A percentile compares a stretch with the other conserved stretches of the same genome.
Evolutionary conservation across 2,888 invertebrate species (phyloP).

Genomic region (Perizoma affinitatum): DNA sequence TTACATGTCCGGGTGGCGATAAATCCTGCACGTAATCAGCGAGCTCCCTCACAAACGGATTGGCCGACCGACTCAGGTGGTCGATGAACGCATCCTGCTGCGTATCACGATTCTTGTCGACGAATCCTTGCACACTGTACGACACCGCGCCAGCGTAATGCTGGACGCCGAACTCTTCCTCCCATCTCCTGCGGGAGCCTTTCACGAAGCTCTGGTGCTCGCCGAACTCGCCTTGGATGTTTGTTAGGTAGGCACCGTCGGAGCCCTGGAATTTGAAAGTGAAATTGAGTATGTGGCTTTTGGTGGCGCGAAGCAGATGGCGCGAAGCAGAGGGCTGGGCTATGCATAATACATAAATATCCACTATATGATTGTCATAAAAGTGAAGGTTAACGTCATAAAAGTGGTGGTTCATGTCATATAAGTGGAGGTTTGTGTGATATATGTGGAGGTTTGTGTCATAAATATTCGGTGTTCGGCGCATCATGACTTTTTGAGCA

Average conservation of each 20-base stretch:
- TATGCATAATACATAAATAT: too few species aligned
- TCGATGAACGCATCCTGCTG: slow-evolving; percentile 97
- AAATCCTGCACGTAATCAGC: slow-evolving; percentile 82
- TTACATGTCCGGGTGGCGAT: slow-evolving; percentile 87
- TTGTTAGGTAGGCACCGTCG: slow-evolving; percentile 93
- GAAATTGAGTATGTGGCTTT: slow-evolving; percentile 1
- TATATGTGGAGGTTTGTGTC: background rate
- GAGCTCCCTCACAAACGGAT: slow-evolving; percentile 92
- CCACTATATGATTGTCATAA: background rate
- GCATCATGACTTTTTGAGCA: too few species aligned
- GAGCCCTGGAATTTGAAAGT: slow-evolving; percentile 85
- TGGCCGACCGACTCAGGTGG: slow-evolving; percentile 92
- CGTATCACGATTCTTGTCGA: slow-evolving; percentile 96
- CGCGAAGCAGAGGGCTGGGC: too few species aligned
- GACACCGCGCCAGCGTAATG: slow-evolving; percentile 96
- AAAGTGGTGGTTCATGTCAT: background rate
- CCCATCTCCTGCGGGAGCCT: slow-evolving; percentile 94
- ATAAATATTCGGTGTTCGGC: too few species aligned
- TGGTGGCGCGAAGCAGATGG: background rate
- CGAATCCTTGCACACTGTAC: slow-evolving; percentile 91
- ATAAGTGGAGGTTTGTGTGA: slow-evolving; percentile 1
- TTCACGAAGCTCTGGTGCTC: slow-evolving; percentile 93
- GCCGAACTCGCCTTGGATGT: slow-evolving; percentile 94
- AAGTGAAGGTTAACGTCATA: too few species aligned
- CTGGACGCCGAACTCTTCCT: slow-evolving; percentile 93